phyloP scores from a whole-genome alignment of 2,113 vertebrate species.

The Nycticryphes semicollaris region DNA sequence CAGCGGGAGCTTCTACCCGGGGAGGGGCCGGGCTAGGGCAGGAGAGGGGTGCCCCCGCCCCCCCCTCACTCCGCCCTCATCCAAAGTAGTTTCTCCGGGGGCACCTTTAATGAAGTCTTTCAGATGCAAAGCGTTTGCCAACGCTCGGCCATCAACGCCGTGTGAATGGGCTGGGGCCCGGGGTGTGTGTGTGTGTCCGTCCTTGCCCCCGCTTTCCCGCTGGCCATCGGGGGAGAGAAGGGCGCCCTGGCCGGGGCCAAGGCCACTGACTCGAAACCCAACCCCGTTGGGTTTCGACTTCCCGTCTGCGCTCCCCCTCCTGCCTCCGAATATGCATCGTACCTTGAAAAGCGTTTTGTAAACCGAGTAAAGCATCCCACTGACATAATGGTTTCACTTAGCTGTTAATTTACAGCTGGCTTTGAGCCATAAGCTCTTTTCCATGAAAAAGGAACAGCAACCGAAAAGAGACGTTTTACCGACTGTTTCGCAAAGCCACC shows the following conservation, averaged over 20 bases:
- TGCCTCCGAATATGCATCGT: background rate
- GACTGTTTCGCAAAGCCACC: background rate
- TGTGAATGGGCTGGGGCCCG: background rate
- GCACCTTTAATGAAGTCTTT: background rate
- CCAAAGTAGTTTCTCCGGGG: background rate
- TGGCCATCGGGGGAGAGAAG: too few relatives aligned
- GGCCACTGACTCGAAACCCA: background rate
- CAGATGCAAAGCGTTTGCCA: background rate
- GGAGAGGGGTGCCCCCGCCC: background rate
- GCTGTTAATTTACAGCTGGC: slow-evolving; percentile 31
- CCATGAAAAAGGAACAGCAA: background rate
- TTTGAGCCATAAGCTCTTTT: background rate
- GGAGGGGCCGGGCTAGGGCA: background rate
- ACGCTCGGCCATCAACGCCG: too few relatives aligned
- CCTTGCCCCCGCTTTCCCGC: background rate
- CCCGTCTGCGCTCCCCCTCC: background rate
- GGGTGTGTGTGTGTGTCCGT: too few relatives aligned
- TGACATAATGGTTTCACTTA: slow-evolving; percentile 8
- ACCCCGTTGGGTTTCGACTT: background rate
- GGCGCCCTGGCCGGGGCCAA: background rate
- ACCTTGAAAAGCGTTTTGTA: background rate
- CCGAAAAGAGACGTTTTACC: background rate
- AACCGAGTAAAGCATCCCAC: background rate
- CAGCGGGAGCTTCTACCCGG: background rate
- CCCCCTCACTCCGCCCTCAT: too few relatives aligned